Percentiles rank a stretch among this genome's conserved stretches.
Evolutionary conservation across 2,113 vertebrate species (phyloP).

Genomic region (Mesoclemmys tuberculata): DNA sequence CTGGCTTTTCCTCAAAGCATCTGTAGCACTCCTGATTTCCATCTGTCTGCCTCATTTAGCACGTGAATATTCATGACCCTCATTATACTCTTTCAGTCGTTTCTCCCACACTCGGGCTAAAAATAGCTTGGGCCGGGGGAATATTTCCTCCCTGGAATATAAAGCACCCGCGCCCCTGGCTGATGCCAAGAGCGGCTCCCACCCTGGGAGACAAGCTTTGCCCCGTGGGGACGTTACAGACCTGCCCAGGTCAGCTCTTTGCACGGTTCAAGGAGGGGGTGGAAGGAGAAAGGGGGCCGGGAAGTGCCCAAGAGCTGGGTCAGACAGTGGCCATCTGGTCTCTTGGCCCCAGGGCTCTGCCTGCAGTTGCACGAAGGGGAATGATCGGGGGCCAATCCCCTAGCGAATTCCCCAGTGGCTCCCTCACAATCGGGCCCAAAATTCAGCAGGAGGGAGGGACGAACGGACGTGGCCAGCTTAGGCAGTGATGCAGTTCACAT

Average conservation of each 20-base stretch:
- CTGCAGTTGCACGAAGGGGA: no score
- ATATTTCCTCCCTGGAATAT: background rate
- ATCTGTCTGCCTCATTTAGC: slow-evolving; percentile 61
- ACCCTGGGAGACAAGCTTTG: no score
- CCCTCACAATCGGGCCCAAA: no score
- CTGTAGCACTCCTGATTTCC: slow-evolving; percentile 77
- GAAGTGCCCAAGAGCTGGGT: no score
- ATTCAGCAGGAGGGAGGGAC: background rate
- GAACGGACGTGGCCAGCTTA: background rate
- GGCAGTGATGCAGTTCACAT: background rate
- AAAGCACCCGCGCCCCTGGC: background rate
- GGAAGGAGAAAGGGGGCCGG: no score
- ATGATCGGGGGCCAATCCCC: no score
- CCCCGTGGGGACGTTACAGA: background rate
- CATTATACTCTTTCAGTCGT: slow-evolving; percentile 65
- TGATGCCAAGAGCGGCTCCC: background rate
- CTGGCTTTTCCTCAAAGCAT: slow-evolving; percentile 70
- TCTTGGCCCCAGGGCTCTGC: no score
- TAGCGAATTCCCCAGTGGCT: no score
- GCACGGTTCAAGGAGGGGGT: background rate
- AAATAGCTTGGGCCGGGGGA: slow-evolving; percentile 63
- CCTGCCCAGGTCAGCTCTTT: background rate
- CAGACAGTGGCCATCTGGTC: no score
- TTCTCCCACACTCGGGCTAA: slow-evolving; percentile 68
- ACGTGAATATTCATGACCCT: slow-evolving; percentile 75